Evolutionary conservation across 2,888 invertebrate species (phyloP).

Genomic region (Galeopsomyia nigrocyanea): DNA sequence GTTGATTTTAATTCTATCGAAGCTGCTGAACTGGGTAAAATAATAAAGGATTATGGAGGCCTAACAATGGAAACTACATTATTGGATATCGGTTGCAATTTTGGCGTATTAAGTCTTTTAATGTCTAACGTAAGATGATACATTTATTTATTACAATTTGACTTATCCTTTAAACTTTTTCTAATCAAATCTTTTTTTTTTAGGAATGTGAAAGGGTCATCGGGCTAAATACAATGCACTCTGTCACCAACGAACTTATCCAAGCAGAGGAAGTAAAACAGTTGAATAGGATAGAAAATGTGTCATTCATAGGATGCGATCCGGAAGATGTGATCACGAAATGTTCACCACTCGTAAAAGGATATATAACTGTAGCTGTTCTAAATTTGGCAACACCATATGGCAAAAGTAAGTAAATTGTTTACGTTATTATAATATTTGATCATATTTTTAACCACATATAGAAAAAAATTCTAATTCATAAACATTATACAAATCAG

Average conservation of each 20-base stretch:
- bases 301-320: slow-evolving; percentile 34
- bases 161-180: background rate
- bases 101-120: slow-evolving; percentile 42
- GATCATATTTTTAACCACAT: no score
- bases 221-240: slow-evolving; percentile 32
- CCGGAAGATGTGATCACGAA: slow-evolving; percentile 37
- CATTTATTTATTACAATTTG: slow-evolving; percentile 2
- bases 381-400: slow-evolving; percentile 33
- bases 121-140: slow-evolving; percentile 34
- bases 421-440: background rate
- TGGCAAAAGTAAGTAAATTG: slow-evolving; percentile 42
- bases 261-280: slow-evolving; percentile 35
- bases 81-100: slow-evolving; percentile 42
- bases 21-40: slow-evolving; percentile 31
- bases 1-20: slow-evolving; percentile 39
- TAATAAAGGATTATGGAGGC: slow-evolving; percentile 26
- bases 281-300: slow-evolving; percentile 33
- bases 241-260: slow-evolving; percentile 25
- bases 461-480: no score
- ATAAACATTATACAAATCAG: slow-evolving; percentile 1
- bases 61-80: slow-evolving; percentile 38
- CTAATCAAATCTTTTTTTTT: slow-evolving; percentile 10
- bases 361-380: slow-evolving; percentile 35
- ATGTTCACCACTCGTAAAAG: slow-evolving; percentile 35
- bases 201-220: slow-evolving; percentile 46